Evolutionary conservation across 1,140 invertebrate genomes (phyloP), one percentile per base, ranked within the genome.

Genomic region (Papilio machaon): DNA sequence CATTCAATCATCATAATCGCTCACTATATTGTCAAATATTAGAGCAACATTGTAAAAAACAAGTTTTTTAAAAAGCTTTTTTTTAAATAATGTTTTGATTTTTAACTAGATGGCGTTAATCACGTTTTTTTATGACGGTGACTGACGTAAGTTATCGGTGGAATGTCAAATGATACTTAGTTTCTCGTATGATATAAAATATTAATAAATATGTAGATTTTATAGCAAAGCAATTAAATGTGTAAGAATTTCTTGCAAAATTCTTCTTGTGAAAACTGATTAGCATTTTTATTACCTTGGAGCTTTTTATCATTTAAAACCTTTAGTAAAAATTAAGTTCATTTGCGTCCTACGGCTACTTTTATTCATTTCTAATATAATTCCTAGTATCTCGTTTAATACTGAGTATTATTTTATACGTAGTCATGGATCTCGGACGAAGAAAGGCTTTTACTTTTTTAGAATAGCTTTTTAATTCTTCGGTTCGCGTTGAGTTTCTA

Each of bases 1-100:
- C 23, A 38, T 38, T 77, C 46, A 74, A 74, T 74, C 49, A 54
- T 54, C 35, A 3, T 77, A 77, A 77, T 77, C 75, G 75, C 75
- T 23, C 19, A 46, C 17, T 19, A 19, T 17, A 35, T 58, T 38
- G 23, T 58, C 75, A 15, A 77, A 54, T 35, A 49, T 43, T 19
- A 43, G 73, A 11, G 4, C 30, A 35, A 10, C 67, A 10, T 3
- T 8, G 38, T 19, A 4, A n/a, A 9, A 46, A 7, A n/a, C 2
- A n/a, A 11, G 10, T 4, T 5, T 73, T 13, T 17, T 70, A 11
- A 0, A 38, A 70, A 38, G 64, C 23, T 67, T 64, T 64, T 9
- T 6, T 30, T 64, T 19, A 23, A 17, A 58, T 11, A 19, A 30
- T 64, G 4, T 64, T 30, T 23, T 9, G 10, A 30, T 64, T 64